Evolutionary conservation across 2,888 invertebrate species (phyloP), one percentile per base, ranked within the genome.

Genomic region (Anorthoa munda): DNA sequence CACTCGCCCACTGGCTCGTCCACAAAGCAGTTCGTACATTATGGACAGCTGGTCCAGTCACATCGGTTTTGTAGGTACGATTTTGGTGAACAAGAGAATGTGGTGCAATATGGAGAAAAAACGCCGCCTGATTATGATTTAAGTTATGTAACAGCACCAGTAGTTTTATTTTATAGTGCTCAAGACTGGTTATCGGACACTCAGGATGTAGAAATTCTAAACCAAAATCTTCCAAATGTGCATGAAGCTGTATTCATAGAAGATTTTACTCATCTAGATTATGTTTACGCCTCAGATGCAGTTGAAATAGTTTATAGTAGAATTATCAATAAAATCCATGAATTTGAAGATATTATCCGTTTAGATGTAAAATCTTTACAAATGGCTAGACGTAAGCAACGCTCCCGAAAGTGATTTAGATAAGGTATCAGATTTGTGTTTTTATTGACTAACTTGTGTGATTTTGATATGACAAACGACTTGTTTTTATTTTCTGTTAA

Each of bases 221-320:
- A 73, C 48, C 87, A 83, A 0, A 86, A 94, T 66, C 88, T 98
- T 21, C 96, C 96, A 0, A 97, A 97, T 81, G 93, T 97, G 0
- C 88, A 94, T 1, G 94, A 95, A 0, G 94, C 92, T 68, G 95
- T 96, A 89, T 90, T 95, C 61, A 93, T 97, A 5, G 91, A 95
- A 0, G 91, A 96, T 55, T 98, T 97, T 79, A 97, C 97, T 87
- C 98, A 98, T 88, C 91, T 97, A 82, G 98, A 98, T 86, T 98
- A 97, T 82, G 87, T 97, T 60, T 98, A 97, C 95, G 97, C 97
- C 0, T 93, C 92, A n/a, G 96, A 97, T 77, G 97, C 97, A 0
- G 94, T 96, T 15, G 91, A 90, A 17, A 85, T 96, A 46, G 86
- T 98, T 5, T 97, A 97, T 84, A 81, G 93, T 56, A 88, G 92